phyloP scores from a whole-genome alignment of 2,888 invertebrate genomes.

The Sympetrum striolatum region DNA sequence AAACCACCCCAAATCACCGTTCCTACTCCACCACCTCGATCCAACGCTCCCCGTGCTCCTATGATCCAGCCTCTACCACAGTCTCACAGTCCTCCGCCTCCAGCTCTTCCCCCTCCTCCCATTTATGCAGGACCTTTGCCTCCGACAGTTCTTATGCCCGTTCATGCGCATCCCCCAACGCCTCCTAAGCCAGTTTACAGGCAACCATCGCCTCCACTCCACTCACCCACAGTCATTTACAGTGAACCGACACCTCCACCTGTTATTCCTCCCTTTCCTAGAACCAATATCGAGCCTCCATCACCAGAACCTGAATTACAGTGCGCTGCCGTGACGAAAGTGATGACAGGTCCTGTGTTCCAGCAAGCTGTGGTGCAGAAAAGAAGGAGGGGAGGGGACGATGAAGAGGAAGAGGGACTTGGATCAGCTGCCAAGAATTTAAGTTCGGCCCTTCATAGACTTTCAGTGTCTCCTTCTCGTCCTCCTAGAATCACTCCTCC shows the following conservation, averaged over 20 bases:
- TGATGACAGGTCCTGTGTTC: conserved; percentile 77
- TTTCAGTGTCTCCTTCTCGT: conserved; percentile 45
- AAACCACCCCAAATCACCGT: conserved; percentile 52
- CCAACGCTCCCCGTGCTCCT: conserved; percentile 37
- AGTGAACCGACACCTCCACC: neutral
- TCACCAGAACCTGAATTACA: conserved; percentile 16
- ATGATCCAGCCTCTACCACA: conserved; percentile 45
- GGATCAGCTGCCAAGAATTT: conserved; percentile 50
- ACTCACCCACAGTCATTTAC: neutral
- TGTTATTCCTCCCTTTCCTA: neutral
- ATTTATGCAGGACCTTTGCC: conserved; percentile 18
- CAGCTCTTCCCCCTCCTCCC: conserved; percentile 20
- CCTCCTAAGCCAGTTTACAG: conserved; percentile 60
- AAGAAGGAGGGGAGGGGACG: conserved; percentile 54
- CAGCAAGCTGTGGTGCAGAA: conserved; percentile 72
- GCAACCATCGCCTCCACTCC: neutral
- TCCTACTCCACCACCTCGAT: conserved; percentile 46
- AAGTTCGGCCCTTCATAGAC: conserved; percentile 48
- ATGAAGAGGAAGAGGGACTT: conserved; percentile 57
- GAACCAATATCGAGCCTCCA: neutral
- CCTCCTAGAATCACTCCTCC: conserved; percentile 7
- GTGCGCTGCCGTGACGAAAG: conserved; percentile 66
- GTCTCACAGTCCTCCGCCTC: conserved; percentile 46
- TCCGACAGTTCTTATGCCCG: conserved; percentile 48
- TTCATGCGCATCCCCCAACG: conserved; percentile 52